These are phyloP conservation scores for Harpagifer antarcticus DNA, from an alignment of 2,797 vertebrate species.

Conservation along the genomic window DNA sequence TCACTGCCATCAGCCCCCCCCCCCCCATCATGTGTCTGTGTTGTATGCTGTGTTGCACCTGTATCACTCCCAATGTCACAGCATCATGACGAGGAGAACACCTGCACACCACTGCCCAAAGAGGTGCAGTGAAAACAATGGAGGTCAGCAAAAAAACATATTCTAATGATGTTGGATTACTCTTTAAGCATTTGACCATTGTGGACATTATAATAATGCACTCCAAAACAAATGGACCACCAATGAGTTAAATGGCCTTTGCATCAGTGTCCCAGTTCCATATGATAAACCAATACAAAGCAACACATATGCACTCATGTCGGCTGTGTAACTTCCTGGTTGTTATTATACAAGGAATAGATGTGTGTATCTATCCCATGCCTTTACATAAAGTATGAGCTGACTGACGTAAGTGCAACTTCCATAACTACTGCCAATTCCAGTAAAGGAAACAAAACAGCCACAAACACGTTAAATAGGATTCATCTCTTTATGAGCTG, in stretches of 20 bases:
- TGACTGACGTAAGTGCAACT: neutral
- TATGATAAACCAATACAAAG: neutral
- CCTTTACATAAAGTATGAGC: neutral
- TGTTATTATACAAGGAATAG: neutral
- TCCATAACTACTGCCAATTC: conserved; percentile 24
- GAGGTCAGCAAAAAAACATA: neutral
- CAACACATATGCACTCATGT: conserved; percentile 1
- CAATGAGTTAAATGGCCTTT: neutral
- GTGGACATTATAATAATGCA: neutral
- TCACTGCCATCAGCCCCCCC: conserved; percentile 15
- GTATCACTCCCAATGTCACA: neutral
- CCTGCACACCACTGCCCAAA: conserved; percentile 26
- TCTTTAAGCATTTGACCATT: neutral
- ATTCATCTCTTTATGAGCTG: conserved; percentile 1
- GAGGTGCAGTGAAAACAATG: neutral
- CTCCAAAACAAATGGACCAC: neutral
- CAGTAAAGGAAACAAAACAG: neutral
- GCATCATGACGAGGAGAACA: neutral
- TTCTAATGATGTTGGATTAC: neutral
- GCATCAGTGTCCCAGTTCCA: conserved; percentile 10
- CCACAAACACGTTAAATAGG: neutral
- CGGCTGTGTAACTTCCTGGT: neutral
- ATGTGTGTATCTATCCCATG: neutral
- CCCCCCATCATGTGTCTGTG: neutral
- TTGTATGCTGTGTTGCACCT: neutral